These are phyloP conservation scores for Pyrgilauda ruficollis DNA, from an alignment of 2,113 vertebrate species.

Conservation along the genomic window DNA sequence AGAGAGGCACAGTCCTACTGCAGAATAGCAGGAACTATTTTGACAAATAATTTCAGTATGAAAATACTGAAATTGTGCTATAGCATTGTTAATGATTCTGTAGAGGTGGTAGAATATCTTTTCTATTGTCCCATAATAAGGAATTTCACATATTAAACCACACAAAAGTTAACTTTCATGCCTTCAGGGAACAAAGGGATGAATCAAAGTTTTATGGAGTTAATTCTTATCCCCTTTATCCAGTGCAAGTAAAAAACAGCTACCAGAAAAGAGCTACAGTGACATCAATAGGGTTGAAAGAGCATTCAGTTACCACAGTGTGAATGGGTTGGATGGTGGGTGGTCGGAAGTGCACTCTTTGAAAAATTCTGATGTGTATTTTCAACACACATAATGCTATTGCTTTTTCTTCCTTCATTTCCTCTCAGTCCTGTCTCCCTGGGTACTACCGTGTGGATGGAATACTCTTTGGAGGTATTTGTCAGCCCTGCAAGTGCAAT, in stretches of 20 bases:
- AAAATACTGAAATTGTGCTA: background rate
- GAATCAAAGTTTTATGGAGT: background rate
- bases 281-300: background rate
- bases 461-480: conserved; percentile 92
- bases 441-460: conserved; percentile 88
- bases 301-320: background rate
- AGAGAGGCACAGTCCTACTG: background rate
- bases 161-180: background rate
- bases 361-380: background rate
- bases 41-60: background rate
- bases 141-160: background rate
- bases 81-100: background rate
- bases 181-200: background rate
- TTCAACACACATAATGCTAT: background rate
- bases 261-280: background rate
- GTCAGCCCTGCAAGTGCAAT: conserved; percentile 89
- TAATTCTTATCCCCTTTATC: background rate
- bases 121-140: background rate
- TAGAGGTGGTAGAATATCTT: background rate
- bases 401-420: background rate
- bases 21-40: background rate
- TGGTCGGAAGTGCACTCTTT: background rate
- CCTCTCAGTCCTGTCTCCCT: conserved; percentile 78
- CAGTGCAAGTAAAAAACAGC: background rate
- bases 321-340: background rate